Evolutionary conservation across 1,140 invertebrate species (phyloP), one percentile per base, ranked within the genome.

Genomic region (Drosophila ananassae): DNA sequence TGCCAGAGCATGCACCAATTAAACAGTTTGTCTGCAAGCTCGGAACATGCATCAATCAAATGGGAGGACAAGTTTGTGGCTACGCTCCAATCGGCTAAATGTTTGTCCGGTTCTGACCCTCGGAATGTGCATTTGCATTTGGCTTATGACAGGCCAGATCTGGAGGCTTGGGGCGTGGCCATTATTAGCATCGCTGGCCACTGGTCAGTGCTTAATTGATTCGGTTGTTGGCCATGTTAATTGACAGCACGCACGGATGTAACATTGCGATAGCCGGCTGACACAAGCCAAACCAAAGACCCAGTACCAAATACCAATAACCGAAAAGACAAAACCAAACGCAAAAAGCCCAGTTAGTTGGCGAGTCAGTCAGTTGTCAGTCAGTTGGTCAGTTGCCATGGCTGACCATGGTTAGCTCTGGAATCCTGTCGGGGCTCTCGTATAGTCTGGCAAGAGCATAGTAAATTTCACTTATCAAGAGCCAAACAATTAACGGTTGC

Each of bases 11-110:
- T 44, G 17, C 75, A 77, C 82, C 82, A 85, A 85, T 85, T 85
- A 85, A 85, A 77, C 81, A 85, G 62, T 85, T 85, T 85, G 81
- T 87, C 81, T 75, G 82, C 73, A 52, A 52, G 69, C 61, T 25
- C 32, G 34, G 61, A 75, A 85, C 82, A 85, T 82, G 83, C 82
- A 85, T 85, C 82, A 89, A 85, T 85, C 82, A 85, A 82, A 89
- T 79, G 78, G 59, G 73, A 84, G 81, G 80, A 84, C 69, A 84
- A 79, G 54, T 52, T 66, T 46, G 44, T 7, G 62, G 50, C 59
- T 41, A 25, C 58, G 34, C 3, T 63, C 71, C 13, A 44, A 8
- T 44, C 9, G 44, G 44, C 41, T 9, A 17, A 44, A 44, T 8
- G 13, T 21, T 44, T 44, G 41, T 44, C 41, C 41, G 13, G 41